Evolutionary conservation across 2,113 vertebrate species (phyloP).

Genomic region (Setophaga petechia): DNA sequence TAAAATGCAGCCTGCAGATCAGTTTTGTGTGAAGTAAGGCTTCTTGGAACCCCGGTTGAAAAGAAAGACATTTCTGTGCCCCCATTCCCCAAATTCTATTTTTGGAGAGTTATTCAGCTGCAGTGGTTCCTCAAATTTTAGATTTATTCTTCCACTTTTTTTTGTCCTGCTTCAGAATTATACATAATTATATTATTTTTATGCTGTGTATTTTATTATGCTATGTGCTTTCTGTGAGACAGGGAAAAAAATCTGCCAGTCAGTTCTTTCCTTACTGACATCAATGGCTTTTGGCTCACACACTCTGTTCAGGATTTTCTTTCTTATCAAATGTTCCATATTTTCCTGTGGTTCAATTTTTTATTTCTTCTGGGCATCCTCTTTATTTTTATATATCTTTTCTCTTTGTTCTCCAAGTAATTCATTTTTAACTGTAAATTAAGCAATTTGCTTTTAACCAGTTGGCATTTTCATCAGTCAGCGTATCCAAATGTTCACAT

Average conservation of each 20-base stretch:
- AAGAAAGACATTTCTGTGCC: not conserved
- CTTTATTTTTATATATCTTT: slow-evolving; percentile 36
- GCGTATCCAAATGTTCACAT: slow-evolving; percentile 41
- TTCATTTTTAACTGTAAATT: slow-evolving; percentile 17
- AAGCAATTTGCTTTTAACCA: slow-evolving; percentile 31
- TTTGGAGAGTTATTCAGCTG: not conserved
- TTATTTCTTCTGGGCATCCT: slow-evolving; percentile 18
- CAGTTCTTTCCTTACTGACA: not conserved
- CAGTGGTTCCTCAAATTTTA: not conserved
- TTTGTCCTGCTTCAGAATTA: not conserved
- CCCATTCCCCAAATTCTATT: not conserved
- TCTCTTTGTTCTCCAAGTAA: slow-evolving; percentile 20
- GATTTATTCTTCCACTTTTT: not conserved
- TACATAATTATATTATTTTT: not conserved
- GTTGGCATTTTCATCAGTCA: slow-evolving; percentile 35
- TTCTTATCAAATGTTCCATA: slow-evolving; percentile 6
- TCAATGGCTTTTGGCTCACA: not conserved
- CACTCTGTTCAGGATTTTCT: not conserved
- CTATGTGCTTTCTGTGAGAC: not conserved
- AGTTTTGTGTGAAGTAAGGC: not conserved
- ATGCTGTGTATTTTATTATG: not conserved
- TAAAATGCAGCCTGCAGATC: not conserved
- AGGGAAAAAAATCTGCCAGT: not conserved
- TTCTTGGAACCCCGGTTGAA: not conserved
- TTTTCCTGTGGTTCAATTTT: not conserved